Percentiles rank a stretch among this genome's conserved stretches.
Conservation (phyloP, 2,888 invertebrate genomes). For the Muscina levida region DNA sequence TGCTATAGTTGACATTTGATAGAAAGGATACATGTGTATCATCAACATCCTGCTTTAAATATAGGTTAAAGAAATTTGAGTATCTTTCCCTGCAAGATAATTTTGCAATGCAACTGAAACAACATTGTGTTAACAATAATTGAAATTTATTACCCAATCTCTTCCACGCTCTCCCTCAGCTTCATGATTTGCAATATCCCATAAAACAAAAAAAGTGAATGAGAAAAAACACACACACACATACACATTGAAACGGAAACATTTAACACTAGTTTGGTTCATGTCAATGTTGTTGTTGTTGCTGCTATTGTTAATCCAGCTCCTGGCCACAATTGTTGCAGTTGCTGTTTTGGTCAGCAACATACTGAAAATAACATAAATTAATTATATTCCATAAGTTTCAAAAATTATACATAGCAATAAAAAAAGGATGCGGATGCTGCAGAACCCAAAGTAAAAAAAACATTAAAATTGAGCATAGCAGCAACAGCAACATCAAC, state of each 20-base stretch:
- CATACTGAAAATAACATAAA: slow-evolving; percentile 30
- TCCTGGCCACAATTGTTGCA: not conserved
- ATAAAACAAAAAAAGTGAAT: not conserved
- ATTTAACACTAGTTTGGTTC: slow-evolving; percentile 43
- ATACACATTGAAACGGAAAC: slow-evolving; percentile 34
- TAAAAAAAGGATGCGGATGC: not conserved
- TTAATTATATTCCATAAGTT: slow-evolving; percentile 22
- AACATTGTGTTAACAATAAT: no score
- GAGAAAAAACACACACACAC: not conserved
- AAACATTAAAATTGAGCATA: slow-evolving; percentile 24
- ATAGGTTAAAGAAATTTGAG: no score
- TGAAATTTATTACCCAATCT: slow-evolving; percentile 36
- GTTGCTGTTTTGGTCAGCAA: not conserved
- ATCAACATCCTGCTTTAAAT: no score
- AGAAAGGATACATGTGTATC: no score
- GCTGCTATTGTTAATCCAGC: no score
- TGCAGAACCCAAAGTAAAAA: not conserved
- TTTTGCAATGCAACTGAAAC: no score
- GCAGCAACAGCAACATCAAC: no score
- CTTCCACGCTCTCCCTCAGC: no score
- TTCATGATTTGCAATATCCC: slow-evolving; percentile 9
- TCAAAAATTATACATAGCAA: not conserved
- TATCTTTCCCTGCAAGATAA: no score
- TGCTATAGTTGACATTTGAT: no score
- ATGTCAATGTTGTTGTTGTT: not conserved